These are phyloP conservation scores for Apis florea DNA, from an alignment of 1,140 invertebrate genomes.

Conservation along the genomic window DNA sequence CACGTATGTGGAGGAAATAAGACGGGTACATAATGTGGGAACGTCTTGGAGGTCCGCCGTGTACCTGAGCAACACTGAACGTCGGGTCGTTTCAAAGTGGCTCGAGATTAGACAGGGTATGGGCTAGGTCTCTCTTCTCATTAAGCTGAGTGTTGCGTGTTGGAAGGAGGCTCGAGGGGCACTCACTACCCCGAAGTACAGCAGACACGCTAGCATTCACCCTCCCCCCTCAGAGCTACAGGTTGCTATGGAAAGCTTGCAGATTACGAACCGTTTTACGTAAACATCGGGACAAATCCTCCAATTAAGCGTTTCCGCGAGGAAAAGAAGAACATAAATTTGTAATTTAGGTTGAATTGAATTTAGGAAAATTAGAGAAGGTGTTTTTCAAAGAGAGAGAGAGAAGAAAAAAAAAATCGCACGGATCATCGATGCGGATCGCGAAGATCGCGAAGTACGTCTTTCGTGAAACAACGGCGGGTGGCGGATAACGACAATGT, in stretches of 20 bases:
- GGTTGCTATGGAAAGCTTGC: conserved; percentile 74
- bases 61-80: conserved; percentile 51
- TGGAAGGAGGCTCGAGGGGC: conserved; percentile 75
- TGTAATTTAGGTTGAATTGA: no score
- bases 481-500: conserved; percentile 15
- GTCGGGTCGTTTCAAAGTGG: conserved; percentile 63
- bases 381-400: no score
- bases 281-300: conserved; percentile 61
- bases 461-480: conserved; percentile 34
- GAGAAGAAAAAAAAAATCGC: no score
- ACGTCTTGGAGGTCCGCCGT: conserved; percentile 45
- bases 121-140: conserved; percentile 75
- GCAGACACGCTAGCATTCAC: conserved; percentile 70
- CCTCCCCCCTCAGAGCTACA: conserved; percentile 72
- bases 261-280: conserved; percentile 76
- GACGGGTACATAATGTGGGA: conserved; percentile 23
- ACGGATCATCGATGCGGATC: no score
- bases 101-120: conserved; percentile 62
- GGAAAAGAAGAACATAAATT: background rate
- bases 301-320: conserved; percentile 53
- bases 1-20: conserved; percentile 38
- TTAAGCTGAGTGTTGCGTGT: conserved; percentile 79
- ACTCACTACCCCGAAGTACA: conserved; percentile 73
- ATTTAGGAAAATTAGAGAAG: no score
- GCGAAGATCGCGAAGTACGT: no score